phyloP scores from a whole-genome alignment of 2,888 invertebrate genomes.

The Hetaerina titia region DNA sequence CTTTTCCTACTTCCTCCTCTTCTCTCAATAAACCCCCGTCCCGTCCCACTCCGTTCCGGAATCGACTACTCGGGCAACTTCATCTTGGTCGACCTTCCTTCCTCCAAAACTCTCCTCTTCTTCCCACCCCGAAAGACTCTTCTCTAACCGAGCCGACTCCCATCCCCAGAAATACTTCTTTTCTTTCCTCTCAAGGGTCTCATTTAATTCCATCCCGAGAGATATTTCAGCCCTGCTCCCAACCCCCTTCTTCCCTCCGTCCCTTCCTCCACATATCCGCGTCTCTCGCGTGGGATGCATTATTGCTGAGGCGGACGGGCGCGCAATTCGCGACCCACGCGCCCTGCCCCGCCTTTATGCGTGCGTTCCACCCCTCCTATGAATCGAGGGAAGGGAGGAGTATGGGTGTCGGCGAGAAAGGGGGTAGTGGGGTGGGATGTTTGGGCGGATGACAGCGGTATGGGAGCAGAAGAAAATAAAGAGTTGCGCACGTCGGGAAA shows the following conservation, averaged over 20 bases:
- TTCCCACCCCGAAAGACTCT: neutral
- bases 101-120: no score
- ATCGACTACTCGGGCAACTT: slow-evolving; percentile 19
- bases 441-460: neutral
- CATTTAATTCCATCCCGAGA: neutral
- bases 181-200: neutral
- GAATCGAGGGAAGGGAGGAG: no score
- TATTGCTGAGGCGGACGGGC: neutral
- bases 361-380: neutral
- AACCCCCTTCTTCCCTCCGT: neutral
- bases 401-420: neutral
- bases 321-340: neutral
- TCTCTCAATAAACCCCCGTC: neutral
- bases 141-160: neutral
- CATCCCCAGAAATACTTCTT: neutral
- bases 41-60: neutral
- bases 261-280: neutral
- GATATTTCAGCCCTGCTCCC: neutral
- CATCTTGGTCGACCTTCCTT: neutral
- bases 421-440: neutral
- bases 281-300: neutral
- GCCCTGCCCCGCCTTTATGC: neutral
- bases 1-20: neutral
- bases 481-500: neutral
- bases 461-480: neutral